Conservation (phyloP, 2,797 vertebrate species). For the Pangasius mekongensis region DNA sequence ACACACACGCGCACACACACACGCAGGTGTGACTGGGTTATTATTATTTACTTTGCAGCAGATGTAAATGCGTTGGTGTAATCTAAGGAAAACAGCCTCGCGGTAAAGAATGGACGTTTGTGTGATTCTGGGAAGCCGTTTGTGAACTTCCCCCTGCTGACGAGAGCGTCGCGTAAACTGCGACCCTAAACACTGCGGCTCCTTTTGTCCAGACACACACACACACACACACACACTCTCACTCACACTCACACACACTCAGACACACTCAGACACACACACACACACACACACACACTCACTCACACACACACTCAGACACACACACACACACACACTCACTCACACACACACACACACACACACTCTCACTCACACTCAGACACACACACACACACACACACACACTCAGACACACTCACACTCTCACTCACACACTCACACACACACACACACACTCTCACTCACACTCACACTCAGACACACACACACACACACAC, state of each 20-base stretch:
- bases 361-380: no score
- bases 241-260: no score
- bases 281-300: no score
- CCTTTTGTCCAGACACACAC: background rate
- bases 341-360: no score
- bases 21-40: background rate
- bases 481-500: no score
- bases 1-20: background rate
- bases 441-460: background rate
- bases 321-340: background rate
- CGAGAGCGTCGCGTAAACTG: slow-evolving; percentile 23
- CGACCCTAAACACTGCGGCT: slow-evolving; percentile 21
- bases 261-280: background rate
- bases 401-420: background rate
- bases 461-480: background rate
- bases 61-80: slow-evolving; percentile 36
- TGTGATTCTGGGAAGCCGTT: slow-evolving; percentile 27
- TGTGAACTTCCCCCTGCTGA: slow-evolving; percentile 23
- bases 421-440: no score
- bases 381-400: background rate
- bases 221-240: background rate
- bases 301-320: background rate
- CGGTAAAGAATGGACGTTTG: slow-evolving; percentile 8
- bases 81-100: slow-evolving; percentile 29
- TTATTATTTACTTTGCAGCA: background rate